Conservation (phyloP, 2,113 vertebrate species). For the Elaphurus davidianus region DNA sequence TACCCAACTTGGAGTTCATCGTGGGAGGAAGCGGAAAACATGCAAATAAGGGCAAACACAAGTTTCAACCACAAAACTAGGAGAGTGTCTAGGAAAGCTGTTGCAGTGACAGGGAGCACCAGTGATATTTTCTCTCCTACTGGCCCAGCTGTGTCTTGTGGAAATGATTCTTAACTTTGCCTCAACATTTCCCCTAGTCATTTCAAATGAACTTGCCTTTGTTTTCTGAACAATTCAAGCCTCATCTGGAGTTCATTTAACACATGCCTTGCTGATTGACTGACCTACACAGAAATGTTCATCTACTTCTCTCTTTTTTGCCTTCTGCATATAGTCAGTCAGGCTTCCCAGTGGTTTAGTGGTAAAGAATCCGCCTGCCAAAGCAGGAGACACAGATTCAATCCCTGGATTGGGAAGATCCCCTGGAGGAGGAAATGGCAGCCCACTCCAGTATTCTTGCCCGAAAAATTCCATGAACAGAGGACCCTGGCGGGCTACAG, state of each 20-base stretch:
- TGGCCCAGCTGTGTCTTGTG: not conserved
- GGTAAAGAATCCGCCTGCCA: not conserved
- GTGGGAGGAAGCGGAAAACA: not conserved
- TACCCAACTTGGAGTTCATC: not conserved
- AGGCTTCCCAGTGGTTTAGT: not conserved
- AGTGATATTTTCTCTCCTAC: not conserved
- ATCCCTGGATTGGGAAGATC: not conserved
- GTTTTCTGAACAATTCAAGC: constrained; percentile 40
- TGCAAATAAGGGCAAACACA: not conserved
- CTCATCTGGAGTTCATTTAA: constrained; percentile 35
- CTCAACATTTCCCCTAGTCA: not conserved
- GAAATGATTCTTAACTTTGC: not conserved
- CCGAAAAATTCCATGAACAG: not conserved
- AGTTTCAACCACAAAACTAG: not conserved
- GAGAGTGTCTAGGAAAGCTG: not conserved
- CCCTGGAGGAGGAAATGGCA: not conserved
- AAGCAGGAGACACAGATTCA: not conserved
- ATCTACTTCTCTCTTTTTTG: not conserved
- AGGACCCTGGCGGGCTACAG: not conserved
- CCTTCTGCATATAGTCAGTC: not conserved
- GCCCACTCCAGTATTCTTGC: not conserved
- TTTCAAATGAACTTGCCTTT: constrained; percentile 29
- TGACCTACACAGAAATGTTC: not conserved
- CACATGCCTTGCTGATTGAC: not conserved
- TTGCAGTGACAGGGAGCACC: not conserved